These are phyloP conservation scores for Episyrphus balteatus DNA, from an alignment of 1,140 invertebrate species.

Conservation along the genomic window DNA sequence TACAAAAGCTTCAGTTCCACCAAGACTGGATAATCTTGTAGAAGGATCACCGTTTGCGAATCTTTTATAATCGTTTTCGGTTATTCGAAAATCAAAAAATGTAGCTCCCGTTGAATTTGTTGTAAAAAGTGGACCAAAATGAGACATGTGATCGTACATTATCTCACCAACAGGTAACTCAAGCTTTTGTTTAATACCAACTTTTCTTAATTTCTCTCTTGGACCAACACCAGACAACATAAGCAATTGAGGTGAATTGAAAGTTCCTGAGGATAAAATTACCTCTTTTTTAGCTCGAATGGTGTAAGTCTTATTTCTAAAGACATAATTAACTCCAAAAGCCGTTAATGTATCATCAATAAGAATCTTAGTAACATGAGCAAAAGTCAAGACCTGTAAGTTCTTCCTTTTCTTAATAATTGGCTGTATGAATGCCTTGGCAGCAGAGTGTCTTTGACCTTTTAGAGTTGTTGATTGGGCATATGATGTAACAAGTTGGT, in stretches of 20 bases:
- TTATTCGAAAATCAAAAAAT: not conserved
- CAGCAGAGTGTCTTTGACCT: constrained; percentile 72
- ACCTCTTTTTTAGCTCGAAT: constrained; percentile 60
- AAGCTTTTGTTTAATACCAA: constrained; percentile 53
- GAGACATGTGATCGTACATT: constrained; percentile 64
- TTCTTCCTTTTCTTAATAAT: constrained; percentile 56
- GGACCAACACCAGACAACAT: constrained; percentile 79
- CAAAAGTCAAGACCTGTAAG: constrained; percentile 59
- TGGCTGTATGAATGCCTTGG: constrained; percentile 72
- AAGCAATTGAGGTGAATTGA: constrained; percentile 63
- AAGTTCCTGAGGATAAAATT: constrained; percentile 60
- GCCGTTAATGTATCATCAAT: constrained; percentile 57
- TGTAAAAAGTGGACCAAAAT: constrained; percentile 44
- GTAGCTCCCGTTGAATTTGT: constrained; percentile 31
- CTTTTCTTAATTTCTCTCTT: constrained; percentile 49
- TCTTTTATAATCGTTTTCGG: constrained; percentile 35
- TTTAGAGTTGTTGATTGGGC: constrained; percentile 73
- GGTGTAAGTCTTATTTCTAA: constrained; percentile 47
- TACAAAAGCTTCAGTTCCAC: constrained; percentile 46
- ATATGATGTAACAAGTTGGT: constrained; percentile 69
- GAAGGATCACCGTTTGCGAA: constrained; percentile 37
- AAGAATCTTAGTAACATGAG: constrained; percentile 55
- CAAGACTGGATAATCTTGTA: constrained; percentile 38
- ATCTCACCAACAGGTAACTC: constrained; percentile 60
- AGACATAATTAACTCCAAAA: constrained; percentile 56